A percentile compares a stretch with the other conserved stretches of the same genome.
Conservation (phyloP, 2,113 vertebrate genomes). For the Cercocebus atys region DNA sequence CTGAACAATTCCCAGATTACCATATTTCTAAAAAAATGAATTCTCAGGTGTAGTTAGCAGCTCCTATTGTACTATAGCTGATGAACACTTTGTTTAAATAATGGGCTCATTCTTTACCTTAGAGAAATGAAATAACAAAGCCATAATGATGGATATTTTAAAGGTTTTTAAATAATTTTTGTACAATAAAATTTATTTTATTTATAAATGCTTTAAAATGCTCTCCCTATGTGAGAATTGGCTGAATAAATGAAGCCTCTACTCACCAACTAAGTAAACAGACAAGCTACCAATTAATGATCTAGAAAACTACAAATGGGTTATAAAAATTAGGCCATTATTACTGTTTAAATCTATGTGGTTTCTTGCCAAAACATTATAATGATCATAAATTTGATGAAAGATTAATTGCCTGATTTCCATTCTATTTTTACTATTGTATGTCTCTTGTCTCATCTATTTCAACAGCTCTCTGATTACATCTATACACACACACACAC, state of each 20-base stretch:
- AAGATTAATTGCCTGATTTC: neutral
- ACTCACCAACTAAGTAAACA: neutral
- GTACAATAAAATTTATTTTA: neutral
- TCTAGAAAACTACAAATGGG: conserved; percentile 7
- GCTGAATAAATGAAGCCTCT: conserved; percentile 34
- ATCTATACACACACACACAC: neutral
- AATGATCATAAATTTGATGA: neutral
- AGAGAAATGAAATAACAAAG: neutral
- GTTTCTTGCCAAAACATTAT: neutral
- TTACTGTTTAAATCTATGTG: neutral
- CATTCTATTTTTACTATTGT: neutral
- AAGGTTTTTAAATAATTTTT: neutral
- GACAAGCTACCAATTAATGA: neutral
- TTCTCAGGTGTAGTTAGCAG: neutral
- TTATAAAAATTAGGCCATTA: neutral
- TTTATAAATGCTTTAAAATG: neutral
- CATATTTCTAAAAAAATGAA: conserved; percentile 23
- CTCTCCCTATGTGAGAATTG: neutral
- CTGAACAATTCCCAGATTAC: neutral
- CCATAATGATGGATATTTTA: neutral
- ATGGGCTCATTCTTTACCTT: neutral
- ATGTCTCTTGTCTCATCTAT: neutral
- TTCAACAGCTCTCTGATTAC: neutral
- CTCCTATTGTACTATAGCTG: neutral
- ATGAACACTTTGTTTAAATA: neutral